A percentile compares a stretch with the other conserved stretches of the same genome.
phyloP scores from a whole-genome alignment of 2,888 invertebrate species.

The Caenorhabditis sinica region DNA sequence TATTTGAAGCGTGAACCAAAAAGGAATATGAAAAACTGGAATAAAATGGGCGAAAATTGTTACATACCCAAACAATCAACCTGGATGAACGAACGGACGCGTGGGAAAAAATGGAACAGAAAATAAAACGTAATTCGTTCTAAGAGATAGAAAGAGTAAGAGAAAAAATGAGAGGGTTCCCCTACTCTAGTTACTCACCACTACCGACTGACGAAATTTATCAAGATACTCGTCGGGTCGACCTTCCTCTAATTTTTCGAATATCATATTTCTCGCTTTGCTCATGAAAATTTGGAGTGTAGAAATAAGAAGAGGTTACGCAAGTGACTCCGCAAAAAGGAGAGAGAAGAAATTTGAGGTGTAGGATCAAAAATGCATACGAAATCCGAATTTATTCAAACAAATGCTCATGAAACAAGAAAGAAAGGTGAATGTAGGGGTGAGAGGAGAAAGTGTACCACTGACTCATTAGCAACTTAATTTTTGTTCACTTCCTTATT shows the following conservation, averaged over 20 bases:
- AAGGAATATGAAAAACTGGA: conserved; percentile 1
- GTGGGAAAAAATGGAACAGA: conserved; percentile 1
- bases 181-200: conserved; percentile 18
- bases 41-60: conserved; percentile 5
- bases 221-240: conserved; percentile 52
- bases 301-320: conserved; percentile 38
- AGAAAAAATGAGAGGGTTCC: conserved; percentile 3
- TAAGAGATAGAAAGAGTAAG: conserved; percentile 25
- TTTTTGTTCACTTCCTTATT: conserved; percentile 43
- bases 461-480: conserved; percentile 25
- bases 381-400: conserved; percentile 28
- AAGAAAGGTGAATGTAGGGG: conserved; percentile 6
- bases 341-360: neutral
- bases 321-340: neutral
- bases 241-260: conserved; percentile 61
- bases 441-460: conserved; percentile 2
- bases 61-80: conserved; percentile 8
- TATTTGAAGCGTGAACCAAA: conserved; percentile 30
- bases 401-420: conserved; percentile 14
- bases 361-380: conserved; percentile 41
- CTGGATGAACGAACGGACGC: conserved; percentile 9
- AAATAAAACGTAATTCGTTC: conserved; percentile 22
- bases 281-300: conserved; percentile 35
- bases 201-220: conserved; percentile 44
- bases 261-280: conserved; percentile 54